Percentiles rank a stretch among this genome's conserved stretches.
phyloP scores from a whole-genome alignment of 2,888 invertebrate species.

The Sminthurinus aureus region DNA sequence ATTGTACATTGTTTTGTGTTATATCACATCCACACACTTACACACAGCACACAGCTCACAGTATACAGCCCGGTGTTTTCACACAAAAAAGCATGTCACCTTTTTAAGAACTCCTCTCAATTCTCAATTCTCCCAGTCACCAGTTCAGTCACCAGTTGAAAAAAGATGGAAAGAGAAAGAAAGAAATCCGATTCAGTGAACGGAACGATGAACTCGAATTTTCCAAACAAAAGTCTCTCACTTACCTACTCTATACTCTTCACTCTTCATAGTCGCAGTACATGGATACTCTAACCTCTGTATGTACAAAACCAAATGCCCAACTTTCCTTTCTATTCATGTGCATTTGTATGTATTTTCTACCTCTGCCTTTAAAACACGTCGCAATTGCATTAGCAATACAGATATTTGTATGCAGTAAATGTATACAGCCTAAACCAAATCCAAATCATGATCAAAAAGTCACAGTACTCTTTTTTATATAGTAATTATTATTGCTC shows the following conservation, averaged over 20 bases:
- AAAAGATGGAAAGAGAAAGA: conserved; percentile 16
- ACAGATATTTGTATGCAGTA: background rate
- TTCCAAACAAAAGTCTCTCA: conserved; percentile 37
- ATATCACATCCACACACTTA: background rate
- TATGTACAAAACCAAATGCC: no score
- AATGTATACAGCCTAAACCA: background rate
- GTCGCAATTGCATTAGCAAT: background rate
- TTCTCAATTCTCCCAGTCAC: no score
- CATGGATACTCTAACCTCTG: background rate
- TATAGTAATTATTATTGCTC: background rate
- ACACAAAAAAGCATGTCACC: conserved; percentile 53
- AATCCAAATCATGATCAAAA: no score
- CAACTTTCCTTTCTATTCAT: background rate
- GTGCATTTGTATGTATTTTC: background rate
- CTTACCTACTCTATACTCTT: conserved; percentile 21
- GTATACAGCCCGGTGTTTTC: conserved; percentile 51
- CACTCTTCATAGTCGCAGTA: conserved; percentile 29
- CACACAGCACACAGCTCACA: background rate
- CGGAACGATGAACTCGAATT: conserved; percentile 55
- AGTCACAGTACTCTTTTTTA: no score
- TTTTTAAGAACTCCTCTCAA: conserved; percentile 47
- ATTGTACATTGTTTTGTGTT: background rate
- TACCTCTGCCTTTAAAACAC: background rate
- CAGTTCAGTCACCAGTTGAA: background rate
- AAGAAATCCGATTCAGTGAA: conserved; percentile 49